Evolutionary conservation across 2,888 invertebrate genomes (phyloP).

Genomic region (Ophion ellenae): DNA sequence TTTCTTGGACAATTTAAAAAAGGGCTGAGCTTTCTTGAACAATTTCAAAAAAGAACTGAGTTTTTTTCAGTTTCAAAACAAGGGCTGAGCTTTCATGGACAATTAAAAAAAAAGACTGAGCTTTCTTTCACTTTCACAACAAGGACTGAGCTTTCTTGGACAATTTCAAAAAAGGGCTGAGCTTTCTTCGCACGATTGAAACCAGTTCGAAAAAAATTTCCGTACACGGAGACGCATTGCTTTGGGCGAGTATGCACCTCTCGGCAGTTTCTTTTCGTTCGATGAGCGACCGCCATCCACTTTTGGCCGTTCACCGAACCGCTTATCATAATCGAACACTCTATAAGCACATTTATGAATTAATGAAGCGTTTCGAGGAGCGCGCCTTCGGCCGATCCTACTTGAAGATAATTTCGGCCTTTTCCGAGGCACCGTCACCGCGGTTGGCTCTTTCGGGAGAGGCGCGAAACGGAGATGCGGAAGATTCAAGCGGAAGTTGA

Average conservation of each 20-base stretch:
- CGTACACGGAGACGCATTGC: background rate
- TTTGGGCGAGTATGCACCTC: too few relatives aligned
- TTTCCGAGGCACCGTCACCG: background rate
- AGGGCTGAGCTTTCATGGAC: too few relatives aligned
- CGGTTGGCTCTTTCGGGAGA: background rate
- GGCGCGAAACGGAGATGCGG: constrained; percentile 2
- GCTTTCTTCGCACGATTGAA: too few relatives aligned
- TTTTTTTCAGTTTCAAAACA: too few relatives aligned
- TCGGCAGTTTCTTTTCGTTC: background rate
- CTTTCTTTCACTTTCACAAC: too few relatives aligned
- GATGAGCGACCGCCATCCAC: constrained; percentile 42
- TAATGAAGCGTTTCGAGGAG: constrained; percentile 62
- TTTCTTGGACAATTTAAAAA: too few relatives aligned
- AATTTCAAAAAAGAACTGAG: too few relatives aligned
- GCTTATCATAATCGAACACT: constrained; percentile 70
- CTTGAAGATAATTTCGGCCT: background rate
- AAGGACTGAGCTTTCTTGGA: too few relatives aligned
- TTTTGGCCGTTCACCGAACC: constrained; percentile 59
- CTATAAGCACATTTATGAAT: constrained; percentile 68
- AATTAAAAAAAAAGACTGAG: too few relatives aligned
- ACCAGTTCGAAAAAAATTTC: background rate
- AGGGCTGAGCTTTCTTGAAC: too few relatives aligned
- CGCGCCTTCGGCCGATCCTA: constrained; percentile 1
- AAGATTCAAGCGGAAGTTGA: background rate
- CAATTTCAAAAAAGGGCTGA: too few relatives aligned